Evolutionary conservation across 2,113 vertebrate species (phyloP).

Genomic region (Nicator chloris): DNA sequence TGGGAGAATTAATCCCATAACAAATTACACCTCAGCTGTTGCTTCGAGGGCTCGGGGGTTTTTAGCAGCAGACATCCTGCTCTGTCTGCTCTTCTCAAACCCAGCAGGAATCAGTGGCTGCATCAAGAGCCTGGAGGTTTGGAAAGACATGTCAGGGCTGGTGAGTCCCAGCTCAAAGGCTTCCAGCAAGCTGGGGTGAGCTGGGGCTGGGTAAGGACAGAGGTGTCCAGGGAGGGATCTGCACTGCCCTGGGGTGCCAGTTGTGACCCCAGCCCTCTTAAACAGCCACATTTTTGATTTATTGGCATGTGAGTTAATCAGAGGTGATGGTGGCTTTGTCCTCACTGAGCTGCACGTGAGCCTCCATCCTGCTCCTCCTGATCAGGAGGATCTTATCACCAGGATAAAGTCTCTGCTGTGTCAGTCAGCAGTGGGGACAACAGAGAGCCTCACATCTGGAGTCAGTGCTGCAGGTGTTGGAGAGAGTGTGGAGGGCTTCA

Average conservation of each 20-base stretch:
- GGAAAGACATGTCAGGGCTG: neutral
- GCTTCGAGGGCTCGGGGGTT: neutral
- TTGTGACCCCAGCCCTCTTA: neutral
- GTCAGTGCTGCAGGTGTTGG: neutral
- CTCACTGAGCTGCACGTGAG: neutral
- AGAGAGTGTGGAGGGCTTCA: neutral
- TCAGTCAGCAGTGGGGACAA: neutral
- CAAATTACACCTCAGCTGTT: neutral
- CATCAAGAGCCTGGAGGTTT: neutral
- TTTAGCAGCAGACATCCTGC: neutral
- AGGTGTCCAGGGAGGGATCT: neutral
- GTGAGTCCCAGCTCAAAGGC: neutral
- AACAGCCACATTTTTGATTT: neutral
- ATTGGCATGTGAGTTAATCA: neutral
- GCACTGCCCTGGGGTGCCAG: neutral
- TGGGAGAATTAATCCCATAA: constrained; percentile 37
- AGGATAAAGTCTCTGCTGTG: neutral
- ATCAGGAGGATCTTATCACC: neutral
- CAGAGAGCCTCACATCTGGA: neutral
- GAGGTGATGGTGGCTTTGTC: neutral
- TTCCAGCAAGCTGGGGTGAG: neutral
- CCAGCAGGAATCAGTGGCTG: neutral
- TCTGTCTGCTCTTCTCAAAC: neutral
- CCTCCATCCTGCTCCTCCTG: neutral
- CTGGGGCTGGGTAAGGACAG: neutral